These are phyloP conservation scores for Corythornis madagascariensis DNA, from an alignment of 2,113 vertebrate species.

Conservation along the genomic window DNA sequence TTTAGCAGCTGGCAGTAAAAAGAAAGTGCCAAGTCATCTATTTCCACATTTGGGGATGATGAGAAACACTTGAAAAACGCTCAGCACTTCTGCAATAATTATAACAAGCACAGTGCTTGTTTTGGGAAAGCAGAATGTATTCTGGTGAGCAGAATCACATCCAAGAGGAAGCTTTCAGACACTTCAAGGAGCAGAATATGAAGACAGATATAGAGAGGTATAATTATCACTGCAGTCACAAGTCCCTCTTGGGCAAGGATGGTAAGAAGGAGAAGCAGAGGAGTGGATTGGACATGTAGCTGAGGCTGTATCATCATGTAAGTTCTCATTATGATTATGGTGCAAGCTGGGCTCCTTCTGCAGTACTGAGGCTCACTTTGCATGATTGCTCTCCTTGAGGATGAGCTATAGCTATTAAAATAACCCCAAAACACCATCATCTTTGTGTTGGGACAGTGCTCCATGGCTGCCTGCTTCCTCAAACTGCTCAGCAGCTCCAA, in stretches of 20 bases:
- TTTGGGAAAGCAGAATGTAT: slow-evolving; percentile 61
- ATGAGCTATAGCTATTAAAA: neutral
- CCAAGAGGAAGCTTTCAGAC: slow-evolving; percentile 56
- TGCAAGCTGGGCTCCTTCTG: neutral
- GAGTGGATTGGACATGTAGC: neutral
- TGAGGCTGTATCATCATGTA: neutral
- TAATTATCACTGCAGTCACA: slow-evolving; percentile 43
- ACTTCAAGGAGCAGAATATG: slow-evolving; percentile 51
- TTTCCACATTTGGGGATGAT: slow-evolving; percentile 68
- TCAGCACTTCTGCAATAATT: slow-evolving; percentile 64
- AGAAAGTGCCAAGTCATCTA: slow-evolving; percentile 62
- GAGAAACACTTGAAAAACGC: slow-evolving; percentile 57
- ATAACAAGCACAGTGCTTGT: slow-evolving; percentile 53
- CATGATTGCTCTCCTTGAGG: neutral
- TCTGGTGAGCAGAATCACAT: slow-evolving; percentile 49
- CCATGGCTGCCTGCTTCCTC: neutral
- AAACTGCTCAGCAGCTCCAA: neutral
- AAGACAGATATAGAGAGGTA: slow-evolving; percentile 27
- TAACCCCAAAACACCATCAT: neutral
- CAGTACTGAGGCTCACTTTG: neutral
- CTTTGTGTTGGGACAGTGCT: neutral
- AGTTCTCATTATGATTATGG: neutral
- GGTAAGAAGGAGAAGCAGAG: slow-evolving; percentile 28
- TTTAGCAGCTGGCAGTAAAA: slow-evolving; percentile 63
- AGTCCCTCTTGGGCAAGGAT: slow-evolving; percentile 22